Conservation (phyloP, 2,113 vertebrate genomes). For the Pelodiscus sinensis region DNA sequence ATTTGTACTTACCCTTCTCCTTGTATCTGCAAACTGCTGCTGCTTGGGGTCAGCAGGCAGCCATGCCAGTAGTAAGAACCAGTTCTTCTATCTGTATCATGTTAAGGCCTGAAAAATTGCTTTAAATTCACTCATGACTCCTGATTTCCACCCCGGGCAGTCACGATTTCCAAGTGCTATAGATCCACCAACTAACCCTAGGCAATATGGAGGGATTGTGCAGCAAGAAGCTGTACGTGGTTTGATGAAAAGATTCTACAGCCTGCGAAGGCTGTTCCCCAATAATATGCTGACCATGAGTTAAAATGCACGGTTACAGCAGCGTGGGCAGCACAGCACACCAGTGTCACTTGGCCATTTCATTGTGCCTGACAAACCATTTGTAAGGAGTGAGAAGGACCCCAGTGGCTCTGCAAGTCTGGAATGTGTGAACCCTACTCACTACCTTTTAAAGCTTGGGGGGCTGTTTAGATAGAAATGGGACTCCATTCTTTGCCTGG, state of each 20-base stretch:
- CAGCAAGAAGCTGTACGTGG: not conserved
- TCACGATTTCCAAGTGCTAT: not conserved
- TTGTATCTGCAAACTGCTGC: not conserved
- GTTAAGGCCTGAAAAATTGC: not conserved
- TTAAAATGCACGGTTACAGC: not conserved
- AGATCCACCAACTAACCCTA: not conserved
- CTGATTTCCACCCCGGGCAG: not conserved
- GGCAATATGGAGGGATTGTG: rapidly evolving
- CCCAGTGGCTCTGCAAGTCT: rapidly evolving
- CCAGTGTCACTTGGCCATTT: rapidly evolving
- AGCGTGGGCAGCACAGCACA: not conserved
- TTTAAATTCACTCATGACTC: slow-evolving; percentile 7
- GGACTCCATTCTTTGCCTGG: rapidly evolving
- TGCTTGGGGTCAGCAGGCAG: not conserved
- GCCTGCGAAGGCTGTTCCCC: not conserved
- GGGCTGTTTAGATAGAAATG: not conserved
- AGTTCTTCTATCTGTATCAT: not conserved
- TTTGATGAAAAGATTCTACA: not conserved
- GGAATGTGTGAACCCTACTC: rapidly evolving
- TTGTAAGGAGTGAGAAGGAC: not conserved
- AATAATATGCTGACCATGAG: not conserved
- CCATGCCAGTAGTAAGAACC: not conserved
- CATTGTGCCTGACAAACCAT: rapidly evolving
- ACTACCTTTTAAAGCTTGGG: not conserved
- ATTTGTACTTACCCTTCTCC: not conserved